Conservation (phyloP, 2,797 vertebrate species). For the Euphonia xanthogaster region DNA sequence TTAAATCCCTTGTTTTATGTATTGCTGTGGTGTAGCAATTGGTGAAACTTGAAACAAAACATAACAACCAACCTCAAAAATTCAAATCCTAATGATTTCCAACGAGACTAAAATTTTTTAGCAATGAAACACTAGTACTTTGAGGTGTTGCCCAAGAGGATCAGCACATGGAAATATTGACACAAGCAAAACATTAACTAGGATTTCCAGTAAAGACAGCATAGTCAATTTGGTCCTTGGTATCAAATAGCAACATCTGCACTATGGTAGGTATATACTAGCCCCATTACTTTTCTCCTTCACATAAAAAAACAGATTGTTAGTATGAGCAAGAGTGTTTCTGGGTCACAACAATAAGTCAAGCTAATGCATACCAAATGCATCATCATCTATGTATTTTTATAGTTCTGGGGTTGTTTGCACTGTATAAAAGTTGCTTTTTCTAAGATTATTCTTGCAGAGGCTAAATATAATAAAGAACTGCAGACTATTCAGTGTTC, state of each 20-base stretch:
- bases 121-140: background rate
- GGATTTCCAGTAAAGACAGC: conserved; percentile 35
- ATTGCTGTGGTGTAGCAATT: conserved; percentile 1
- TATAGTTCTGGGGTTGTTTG: background rate
- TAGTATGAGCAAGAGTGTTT: background rate
- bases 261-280: background rate
- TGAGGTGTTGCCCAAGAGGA: background rate
- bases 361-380: background rate
- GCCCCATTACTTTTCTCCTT: background rate
- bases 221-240: background rate
- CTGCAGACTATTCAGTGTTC: background rate
- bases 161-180: conserved; percentile 28
- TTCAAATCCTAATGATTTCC: conserved; percentile 7
- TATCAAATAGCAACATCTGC: conserved; percentile 24
- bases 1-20: background rate
- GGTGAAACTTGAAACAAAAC: background rate
- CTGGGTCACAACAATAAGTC: background rate
- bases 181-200: background rate
- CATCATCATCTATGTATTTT: background rate
- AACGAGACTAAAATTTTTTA: background rate
- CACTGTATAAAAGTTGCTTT: background rate
- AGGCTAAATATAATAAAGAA: background rate
- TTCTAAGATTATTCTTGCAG: background rate
- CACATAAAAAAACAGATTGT: background rate
- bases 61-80: background rate